Evolutionary conservation across 2,113 vertebrate genomes (phyloP).

Genomic region (Perognathus longimembris): DNA sequence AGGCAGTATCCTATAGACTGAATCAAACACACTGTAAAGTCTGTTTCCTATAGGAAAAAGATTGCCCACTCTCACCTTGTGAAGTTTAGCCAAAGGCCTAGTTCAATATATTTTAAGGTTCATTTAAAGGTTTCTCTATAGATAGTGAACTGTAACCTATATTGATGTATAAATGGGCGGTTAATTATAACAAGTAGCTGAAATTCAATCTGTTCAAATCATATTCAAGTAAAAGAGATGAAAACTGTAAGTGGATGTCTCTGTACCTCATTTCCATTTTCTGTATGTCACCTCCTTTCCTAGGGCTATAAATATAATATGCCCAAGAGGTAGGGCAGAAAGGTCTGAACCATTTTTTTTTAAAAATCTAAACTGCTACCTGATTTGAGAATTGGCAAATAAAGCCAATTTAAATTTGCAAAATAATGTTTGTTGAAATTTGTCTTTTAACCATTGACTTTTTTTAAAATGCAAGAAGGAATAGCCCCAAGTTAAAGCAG

Average conservation of each 20-base stretch:
- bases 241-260: neutral
- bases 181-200: neutral
- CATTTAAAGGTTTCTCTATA: neutral
- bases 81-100: neutral
- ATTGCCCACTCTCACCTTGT: neutral
- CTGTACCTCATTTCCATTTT: neutral
- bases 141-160: neutral
- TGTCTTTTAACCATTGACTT: neutral
- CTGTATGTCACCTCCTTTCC: neutral
- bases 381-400: conserved; percentile 17
- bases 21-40: neutral
- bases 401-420: conserved; percentile 18
- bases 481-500: neutral
- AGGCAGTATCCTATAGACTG: neutral
- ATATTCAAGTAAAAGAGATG: neutral
- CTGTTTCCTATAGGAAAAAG: neutral
- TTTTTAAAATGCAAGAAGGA: neutral
- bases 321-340: neutral
- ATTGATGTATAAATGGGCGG: neutral
- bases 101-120: neutral
- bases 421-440: neutral
- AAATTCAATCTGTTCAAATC: neutral
- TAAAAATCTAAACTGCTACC: neutral
- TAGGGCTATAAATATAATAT: neutral
- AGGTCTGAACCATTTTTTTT: conserved; percentile 1